Evolutionary conservation across 2,113 vertebrate species (phyloP).

Genomic region (Hepsetus odoe): DNA sequence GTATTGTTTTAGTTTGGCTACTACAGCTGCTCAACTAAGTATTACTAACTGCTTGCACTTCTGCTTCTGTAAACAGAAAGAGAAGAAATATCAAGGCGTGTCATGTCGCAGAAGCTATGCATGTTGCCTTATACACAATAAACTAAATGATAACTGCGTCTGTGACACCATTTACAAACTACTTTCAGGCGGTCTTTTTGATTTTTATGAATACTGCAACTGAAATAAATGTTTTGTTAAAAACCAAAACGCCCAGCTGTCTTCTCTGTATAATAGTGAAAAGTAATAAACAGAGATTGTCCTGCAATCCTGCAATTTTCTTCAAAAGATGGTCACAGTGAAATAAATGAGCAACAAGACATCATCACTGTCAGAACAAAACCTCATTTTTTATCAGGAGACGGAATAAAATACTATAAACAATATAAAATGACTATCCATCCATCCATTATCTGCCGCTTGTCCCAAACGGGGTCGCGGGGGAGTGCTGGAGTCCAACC

Average conservation of each 20-base stretch:
- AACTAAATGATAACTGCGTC: slow-evolving; percentile 13
- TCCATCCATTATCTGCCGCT: too few species aligned
- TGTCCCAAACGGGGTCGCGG: too few species aligned
- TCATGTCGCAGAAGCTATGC: slow-evolving; percentile 19
- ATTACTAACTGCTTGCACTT: slow-evolving; percentile 11
- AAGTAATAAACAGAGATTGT: not conserved
- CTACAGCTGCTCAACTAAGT: not conserved
- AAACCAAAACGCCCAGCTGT: slow-evolving; percentile 10
- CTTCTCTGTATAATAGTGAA: slow-evolving; percentile 1
- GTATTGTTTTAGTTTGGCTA: not conserved
- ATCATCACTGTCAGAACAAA: not conserved
- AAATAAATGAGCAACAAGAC: too few species aligned
- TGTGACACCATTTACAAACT: not conserved
- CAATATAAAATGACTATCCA: too few species aligned
- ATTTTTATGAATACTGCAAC: slow-evolving; percentile 28
- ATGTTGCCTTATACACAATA: slow-evolving; percentile 29
- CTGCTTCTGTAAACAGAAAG: not conserved
- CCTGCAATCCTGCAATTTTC: not conserved
- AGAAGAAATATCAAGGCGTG: not conserved
- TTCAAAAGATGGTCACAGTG: not conserved
- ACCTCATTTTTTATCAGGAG: not conserved
- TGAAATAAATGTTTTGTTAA: slow-evolving; percentile 54
- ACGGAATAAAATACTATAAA: too few species aligned
- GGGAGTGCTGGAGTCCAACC: too few species aligned
- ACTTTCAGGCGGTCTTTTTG: not conserved